Evolutionary conservation across 2,797 vertebrate species (phyloP).

Genomic region (Muscicapa comitata): DNA sequence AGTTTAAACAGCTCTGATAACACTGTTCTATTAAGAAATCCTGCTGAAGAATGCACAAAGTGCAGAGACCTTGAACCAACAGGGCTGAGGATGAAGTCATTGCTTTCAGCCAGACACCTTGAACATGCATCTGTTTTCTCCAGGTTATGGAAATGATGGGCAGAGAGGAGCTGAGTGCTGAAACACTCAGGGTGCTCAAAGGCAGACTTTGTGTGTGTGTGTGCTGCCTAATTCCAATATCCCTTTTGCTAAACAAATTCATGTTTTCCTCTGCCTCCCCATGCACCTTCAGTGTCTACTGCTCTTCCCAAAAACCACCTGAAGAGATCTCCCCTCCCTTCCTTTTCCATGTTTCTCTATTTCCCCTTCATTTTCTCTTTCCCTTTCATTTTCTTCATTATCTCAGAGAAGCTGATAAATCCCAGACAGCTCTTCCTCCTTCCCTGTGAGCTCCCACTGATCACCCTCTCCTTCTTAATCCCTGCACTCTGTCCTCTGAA

Average conservation of each 20-base stretch:
- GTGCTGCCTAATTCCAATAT: background rate
- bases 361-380: background rate
- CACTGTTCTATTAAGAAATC: fast-evolving
- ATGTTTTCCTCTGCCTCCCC: background rate
- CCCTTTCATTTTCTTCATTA: background rate
- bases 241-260: background rate
- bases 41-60: background rate
- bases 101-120: background rate
- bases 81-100: background rate
- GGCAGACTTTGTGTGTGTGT: background rate
- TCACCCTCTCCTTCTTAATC: background rate
- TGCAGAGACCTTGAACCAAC: background rate
- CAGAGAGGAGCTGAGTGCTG: background rate
- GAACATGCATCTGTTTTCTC: background rate
- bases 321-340: background rate
- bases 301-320: background rate
- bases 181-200: background rate
- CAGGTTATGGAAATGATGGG: background rate
- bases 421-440: background rate
- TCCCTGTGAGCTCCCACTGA: background rate
- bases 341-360: background rate
- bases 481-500: background rate
- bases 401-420: background rate
- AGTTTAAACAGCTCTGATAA: background rate
- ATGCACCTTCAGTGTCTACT: background rate